Conservation (phyloP, 2,888 invertebrate species). For the Apeira syringaria region DNA sequence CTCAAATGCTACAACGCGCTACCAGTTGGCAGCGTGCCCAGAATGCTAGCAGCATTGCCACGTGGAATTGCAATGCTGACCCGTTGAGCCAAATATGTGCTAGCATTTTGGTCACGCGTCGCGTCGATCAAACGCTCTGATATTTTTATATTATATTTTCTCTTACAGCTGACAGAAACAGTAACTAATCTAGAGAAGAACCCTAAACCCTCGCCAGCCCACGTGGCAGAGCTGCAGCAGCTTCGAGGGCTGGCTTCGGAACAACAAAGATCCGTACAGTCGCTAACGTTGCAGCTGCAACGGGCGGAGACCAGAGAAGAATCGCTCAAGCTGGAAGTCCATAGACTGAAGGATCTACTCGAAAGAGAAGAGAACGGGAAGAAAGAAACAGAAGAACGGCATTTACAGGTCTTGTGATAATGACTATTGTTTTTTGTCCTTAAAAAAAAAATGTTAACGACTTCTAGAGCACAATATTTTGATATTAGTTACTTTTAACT, state of each 20-base stretch:
- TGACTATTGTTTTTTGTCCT: no score
- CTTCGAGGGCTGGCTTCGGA: constrained; percentile 80
- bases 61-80: no score
- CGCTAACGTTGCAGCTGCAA: constrained; percentile 80
- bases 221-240: constrained; percentile 66
- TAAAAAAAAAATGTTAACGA: no score
- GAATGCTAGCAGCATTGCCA: no score
- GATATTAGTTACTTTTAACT: no score
- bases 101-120: no score
- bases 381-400: constrained; percentile 61
- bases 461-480: no score
- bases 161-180: constrained; percentile 56
- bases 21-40: no score
- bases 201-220: constrained; percentile 51
- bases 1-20: no score
- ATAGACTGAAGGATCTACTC: constrained; percentile 71
- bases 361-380: constrained; percentile 71
- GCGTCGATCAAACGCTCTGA: no score
- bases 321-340: constrained; percentile 66
- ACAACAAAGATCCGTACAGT: constrained; percentile 82
- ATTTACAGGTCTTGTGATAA: constrained; percentile 66
- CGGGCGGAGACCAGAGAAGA: constrained; percentile 77
- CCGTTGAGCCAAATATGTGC: no score
- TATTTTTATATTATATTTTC: no score
- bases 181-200: constrained; percentile 53